Percentiles rank a stretch among this genome's conserved stretches.
Conservation (phyloP, 2,113 vertebrate genomes). For the Gadus macrocephalus region DNA sequence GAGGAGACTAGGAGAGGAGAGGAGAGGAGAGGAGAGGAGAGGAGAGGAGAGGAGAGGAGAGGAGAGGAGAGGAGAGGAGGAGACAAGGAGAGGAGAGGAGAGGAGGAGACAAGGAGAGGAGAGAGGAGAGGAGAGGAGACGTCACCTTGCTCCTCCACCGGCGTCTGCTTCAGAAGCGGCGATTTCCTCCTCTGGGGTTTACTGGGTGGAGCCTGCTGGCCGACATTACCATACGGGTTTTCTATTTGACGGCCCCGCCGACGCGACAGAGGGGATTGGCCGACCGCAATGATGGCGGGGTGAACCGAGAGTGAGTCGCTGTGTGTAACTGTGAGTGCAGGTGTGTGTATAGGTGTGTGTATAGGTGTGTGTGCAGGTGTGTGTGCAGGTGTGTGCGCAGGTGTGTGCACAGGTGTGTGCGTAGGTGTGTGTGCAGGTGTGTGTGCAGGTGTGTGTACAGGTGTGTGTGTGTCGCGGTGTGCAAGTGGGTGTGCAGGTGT, state of each 20-base stretch:
- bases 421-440: constrained; percentile 4
- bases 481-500: constrained; percentile 7
- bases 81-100: no score
- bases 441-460: constrained; percentile 40
- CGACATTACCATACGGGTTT: constrained; percentile 96
- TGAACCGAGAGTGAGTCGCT: constrained; percentile 69
- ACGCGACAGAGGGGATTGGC: constrained; percentile 68
- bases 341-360: constrained; percentile 21
- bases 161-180: constrained; percentile 93
- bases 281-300: constrained; percentile 71
- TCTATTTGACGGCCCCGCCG: constrained; percentile 84
- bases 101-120: neutral
- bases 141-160: constrained; percentile 63
- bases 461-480: constrained; percentile 50
- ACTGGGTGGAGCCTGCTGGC: constrained; percentile 85
- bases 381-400: constrained; percentile 8
- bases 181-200: constrained; percentile 97
- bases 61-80: neutral
- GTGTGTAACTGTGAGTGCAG: constrained; percentile 60
- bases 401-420: constrained; percentile 36
- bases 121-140: neutral
- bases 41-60: neutral
- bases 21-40: neutral
- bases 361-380: constrained; percentile 20
- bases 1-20: neutral